phyloP scores from a whole-genome alignment of 1,140 invertebrate species.

The Musca vetustissima region DNA sequence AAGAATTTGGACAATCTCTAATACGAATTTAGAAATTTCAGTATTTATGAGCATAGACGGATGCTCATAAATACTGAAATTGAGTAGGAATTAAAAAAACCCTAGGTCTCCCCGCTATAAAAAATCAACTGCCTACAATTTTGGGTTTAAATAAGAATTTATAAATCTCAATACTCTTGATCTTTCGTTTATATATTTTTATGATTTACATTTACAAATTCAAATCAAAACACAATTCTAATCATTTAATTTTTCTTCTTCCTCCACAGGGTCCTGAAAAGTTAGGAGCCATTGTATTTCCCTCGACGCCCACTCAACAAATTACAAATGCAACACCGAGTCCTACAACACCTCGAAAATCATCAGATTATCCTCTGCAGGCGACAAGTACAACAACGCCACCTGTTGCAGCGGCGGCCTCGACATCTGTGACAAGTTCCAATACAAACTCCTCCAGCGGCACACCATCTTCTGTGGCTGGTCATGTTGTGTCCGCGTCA shows the following conservation, averaged over 20 bases:
- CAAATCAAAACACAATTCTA: not conserved
- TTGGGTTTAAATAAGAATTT: not conserved
- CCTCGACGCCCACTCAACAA: conserved; percentile 64
- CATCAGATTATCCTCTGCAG: conserved; percentile 44
- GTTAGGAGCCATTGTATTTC: conserved; percentile 72
- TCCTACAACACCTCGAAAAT: conserved; percentile 39
- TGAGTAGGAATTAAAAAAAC: too few species aligned
- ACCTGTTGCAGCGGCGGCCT: conserved; percentile 15
- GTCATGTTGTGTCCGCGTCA: not conserved
- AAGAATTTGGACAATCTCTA: too few species aligned
- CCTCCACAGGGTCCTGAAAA: conserved; percentile 66
- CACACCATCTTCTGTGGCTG: conserved; percentile 27
- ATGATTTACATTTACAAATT: not conserved
- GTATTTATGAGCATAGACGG: too few species aligned
- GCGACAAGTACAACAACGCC: conserved; percentile 30
- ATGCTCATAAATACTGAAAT: too few species aligned
- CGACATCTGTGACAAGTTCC: conserved; percentile 39
- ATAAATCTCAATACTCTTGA: not conserved
- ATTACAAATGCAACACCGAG: conserved; percentile 51
- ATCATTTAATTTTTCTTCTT: not conserved
- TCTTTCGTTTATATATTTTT: not conserved
- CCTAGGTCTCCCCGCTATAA: too few species aligned
- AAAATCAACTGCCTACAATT: too few species aligned
- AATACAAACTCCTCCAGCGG: conserved; percentile 38
- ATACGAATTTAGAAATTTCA: too few species aligned